phyloP scores from a whole-genome alignment of 2,888 invertebrate species.

The Digitonthophagus gazella region DNA sequence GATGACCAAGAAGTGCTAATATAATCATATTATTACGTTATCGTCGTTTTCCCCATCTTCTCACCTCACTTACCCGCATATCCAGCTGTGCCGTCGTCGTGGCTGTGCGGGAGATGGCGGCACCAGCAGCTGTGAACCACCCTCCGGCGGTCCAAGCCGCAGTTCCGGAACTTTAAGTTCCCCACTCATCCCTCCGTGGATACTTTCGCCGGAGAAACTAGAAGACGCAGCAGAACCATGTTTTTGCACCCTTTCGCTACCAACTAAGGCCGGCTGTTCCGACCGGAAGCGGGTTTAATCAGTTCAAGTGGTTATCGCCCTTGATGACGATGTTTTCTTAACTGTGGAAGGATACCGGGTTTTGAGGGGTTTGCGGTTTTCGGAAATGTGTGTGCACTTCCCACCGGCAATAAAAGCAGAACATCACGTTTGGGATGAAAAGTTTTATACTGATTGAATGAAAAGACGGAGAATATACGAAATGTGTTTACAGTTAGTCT shows the following conservation, averaged over 20 bases:
- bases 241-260: slow-evolving; percentile 15
- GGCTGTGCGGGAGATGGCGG: slow-evolving; percentile 56
- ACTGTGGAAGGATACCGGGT: not conserved
- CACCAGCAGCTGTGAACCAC: slow-evolving; percentile 48
- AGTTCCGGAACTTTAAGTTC: slow-evolving; percentile 67
- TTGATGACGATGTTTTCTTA: not conserved
- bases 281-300: slow-evolving; percentile 7
- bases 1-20: no score
- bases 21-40: no score
- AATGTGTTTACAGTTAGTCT: not conserved
- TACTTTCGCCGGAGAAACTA: slow-evolving; percentile 17
- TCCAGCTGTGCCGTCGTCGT: slow-evolving; percentile 72
- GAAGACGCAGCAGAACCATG: slow-evolving; percentile 21
- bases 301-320: slow-evolving; percentile 3
- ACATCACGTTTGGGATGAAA: not conserved
- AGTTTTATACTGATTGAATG: not conserved
- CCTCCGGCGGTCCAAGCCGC: slow-evolving; percentile 61
- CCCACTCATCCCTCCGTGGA: slow-evolving; percentile 52
- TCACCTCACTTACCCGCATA: slow-evolving; percentile 64
- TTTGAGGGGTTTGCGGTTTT: no score
- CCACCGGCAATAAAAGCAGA: not conserved
- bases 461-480: not conserved
- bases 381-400: not conserved
- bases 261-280: slow-evolving; percentile 6
- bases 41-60: not conserved